A percentile compares a stretch with the other conserved stretches of the same genome.
phyloP scores from a whole-genome alignment of 2,888 invertebrate species.

The Caenorhabditis uteleia region DNA sequence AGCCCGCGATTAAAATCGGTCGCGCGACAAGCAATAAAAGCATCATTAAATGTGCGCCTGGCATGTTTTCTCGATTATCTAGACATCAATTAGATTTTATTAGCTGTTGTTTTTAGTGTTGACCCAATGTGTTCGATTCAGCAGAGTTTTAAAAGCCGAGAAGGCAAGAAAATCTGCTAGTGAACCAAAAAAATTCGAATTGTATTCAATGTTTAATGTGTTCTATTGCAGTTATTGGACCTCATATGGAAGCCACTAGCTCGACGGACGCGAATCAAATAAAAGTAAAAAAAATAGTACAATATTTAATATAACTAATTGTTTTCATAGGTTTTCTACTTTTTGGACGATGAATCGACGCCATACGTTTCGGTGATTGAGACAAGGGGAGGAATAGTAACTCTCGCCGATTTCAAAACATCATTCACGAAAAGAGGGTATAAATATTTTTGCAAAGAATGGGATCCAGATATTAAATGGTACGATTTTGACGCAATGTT shows the following conservation, averaged over 20 bases:
- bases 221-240: no score
- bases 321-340: slow-evolving; percentile 53
- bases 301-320: neutral
- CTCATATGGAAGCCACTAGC: no score
- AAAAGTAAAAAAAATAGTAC: slow-evolving; percentile 16
- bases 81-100: neutral
- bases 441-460: slow-evolving; percentile 60
- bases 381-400: slow-evolving; percentile 45
- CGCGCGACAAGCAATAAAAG: slow-evolving; percentile 7
- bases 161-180: no score
- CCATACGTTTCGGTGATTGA: slow-evolving; percentile 59
- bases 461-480: slow-evolving; percentile 59
- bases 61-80: neutral
- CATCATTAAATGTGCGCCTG: neutral
- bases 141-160: no score
- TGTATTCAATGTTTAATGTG: no score
- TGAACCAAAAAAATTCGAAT: no score
- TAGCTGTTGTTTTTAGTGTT: slow-evolving; percentile 1
- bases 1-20: neutral
- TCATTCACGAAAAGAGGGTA: slow-evolving; percentile 58
- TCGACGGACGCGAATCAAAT: slow-evolving; percentile 17
- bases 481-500: slow-evolving; percentile 17
- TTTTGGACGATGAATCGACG: slow-evolving; percentile 62
- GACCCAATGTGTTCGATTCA: neutral
- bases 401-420: slow-evolving; percentile 61